Evolutionary conservation across 2,888 invertebrate species (phyloP).

Genomic region (Dryobota labecula): DNA sequence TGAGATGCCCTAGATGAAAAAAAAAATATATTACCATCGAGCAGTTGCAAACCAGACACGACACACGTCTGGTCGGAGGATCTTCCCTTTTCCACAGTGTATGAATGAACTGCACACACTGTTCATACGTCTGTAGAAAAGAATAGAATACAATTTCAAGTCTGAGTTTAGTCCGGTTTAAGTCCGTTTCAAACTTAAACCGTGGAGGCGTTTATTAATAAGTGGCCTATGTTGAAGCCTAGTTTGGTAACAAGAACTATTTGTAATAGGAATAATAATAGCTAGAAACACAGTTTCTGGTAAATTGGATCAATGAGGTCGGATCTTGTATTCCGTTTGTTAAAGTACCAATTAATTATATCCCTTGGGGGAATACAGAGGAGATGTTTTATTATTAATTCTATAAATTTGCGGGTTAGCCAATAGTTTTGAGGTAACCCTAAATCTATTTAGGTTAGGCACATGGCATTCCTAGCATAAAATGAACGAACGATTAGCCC

Average conservation of each 20-base stretch:
- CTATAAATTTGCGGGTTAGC: neutral
- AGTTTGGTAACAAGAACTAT: neutral
- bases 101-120: no score
- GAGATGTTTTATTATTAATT: neutral
- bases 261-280: neutral
- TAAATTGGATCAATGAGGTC: neutral
- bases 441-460: neutral
- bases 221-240: neutral
- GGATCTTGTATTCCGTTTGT: neutral
- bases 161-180: no score
- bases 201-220: neutral
- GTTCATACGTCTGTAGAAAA: no score
- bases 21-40: no score
- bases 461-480: neutral
- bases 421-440: neutral
- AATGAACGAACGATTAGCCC: slow-evolving; percentile 9
- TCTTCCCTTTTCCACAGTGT: no score
- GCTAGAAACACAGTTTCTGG: no score
- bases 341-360: neutral
- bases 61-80: no score
- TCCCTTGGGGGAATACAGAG: neutral
- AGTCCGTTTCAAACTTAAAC: neutral
- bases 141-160: no score
- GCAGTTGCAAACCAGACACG: no score
- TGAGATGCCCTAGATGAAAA: no score